Percentiles rank a stretch among this genome's conserved stretches.
Evolutionary conservation across 2,797 vertebrate genomes (phyloP).

Genomic region (Pseudochromis fuscus): DNA sequence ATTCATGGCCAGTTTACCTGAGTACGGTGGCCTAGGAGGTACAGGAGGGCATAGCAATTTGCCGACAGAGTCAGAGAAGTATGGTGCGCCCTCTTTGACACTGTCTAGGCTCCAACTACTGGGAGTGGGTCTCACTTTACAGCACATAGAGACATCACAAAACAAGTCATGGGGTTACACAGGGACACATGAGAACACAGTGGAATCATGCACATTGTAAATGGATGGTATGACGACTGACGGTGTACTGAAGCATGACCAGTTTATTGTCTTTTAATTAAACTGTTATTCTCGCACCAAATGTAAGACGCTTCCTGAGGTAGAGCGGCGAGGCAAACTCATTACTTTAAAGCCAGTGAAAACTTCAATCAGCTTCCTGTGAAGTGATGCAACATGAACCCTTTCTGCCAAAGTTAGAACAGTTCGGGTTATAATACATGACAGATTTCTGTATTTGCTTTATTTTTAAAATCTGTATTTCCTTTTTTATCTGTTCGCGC

Average conservation of each 20-base stretch:
- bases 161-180: constrained; percentile 41
- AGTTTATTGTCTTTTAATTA: not conserved
- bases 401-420: not conserved
- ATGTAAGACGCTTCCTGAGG: no score
- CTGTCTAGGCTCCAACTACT: constrained; percentile 99
- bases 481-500: not conserved
- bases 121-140: constrained; percentile 91
- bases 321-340: no score
- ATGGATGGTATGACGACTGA: not conserved
- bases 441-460: not conserved
- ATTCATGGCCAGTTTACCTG: constrained; percentile 85
- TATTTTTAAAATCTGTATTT: not conserved
- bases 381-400: constrained; percentile 2
- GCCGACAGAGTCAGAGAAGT: constrained; percentile 89
- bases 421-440: constrained; percentile 1
- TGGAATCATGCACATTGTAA: constrained; percentile 15
- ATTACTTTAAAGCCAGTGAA: no score
- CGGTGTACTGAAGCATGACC: not conserved
- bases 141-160: constrained; percentile 74
- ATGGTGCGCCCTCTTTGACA: constrained; percentile 90
- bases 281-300: not conserved
- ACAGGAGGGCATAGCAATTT: constrained; percentile 93
- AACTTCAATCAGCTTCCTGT: no score
- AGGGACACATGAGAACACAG: constrained; percentile 37
- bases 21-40: constrained; percentile 93